These are phyloP conservation scores for Microhierax caerulescens DNA, from an alignment of 2,797 vertebrate genomes.

Conservation along the genomic window DNA sequence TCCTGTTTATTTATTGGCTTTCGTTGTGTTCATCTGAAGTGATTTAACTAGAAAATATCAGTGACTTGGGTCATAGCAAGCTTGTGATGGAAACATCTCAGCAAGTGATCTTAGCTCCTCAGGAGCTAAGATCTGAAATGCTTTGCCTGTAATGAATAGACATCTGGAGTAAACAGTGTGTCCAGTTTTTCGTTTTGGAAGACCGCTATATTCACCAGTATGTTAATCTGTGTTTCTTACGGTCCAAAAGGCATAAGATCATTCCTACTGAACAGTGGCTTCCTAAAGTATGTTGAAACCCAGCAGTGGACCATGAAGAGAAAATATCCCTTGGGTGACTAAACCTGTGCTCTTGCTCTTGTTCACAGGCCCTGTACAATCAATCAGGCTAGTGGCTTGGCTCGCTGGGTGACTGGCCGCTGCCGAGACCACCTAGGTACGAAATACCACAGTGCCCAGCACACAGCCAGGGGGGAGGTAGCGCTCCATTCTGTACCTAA, in stretches of 20 bases:
- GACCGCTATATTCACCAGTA: background rate
- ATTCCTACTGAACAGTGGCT: background rate
- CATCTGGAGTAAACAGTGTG: background rate
- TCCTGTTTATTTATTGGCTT: background rate
- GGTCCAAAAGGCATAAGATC: background rate
- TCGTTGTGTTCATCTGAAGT: background rate
- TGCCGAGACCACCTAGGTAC: background rate
- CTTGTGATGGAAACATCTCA: background rate
- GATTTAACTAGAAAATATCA: background rate
- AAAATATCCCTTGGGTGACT: background rate
- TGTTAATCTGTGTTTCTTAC: background rate
- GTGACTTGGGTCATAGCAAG: background rate
- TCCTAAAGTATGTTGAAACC: background rate
- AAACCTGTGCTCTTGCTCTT: background rate
- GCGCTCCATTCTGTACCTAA: background rate
- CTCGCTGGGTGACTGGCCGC: background rate
- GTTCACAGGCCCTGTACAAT: background rate
- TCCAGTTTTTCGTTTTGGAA: background rate
- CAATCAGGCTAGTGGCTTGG: background rate
- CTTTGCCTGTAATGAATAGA: background rate
- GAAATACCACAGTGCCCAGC: rapidly evolving
- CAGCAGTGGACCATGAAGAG: background rate
- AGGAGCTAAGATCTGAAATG: background rate
- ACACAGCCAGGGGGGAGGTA: background rate
- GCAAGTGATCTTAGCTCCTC: background rate